Conservation (phyloP, 2,888 invertebrate species). For the Alcis repandata region DNA sequence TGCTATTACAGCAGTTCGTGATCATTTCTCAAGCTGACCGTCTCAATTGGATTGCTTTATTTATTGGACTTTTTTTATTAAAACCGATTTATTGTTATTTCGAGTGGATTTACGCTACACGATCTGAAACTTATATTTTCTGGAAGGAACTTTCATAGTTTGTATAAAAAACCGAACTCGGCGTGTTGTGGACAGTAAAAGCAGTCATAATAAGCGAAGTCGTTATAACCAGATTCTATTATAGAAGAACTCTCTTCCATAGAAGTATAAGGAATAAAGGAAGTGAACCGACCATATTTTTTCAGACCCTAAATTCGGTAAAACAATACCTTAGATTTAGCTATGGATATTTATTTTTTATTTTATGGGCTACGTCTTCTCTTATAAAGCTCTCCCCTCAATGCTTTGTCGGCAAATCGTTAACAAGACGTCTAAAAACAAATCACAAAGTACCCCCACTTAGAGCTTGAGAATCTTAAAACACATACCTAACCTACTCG, state of each 20-base stretch:
- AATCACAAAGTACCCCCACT: slow-evolving; percentile 28
- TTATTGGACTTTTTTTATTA: slow-evolving; percentile 38
- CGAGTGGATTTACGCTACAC: too few relatives aligned
- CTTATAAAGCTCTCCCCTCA: slow-evolving; percentile 1
- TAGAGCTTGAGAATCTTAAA: slow-evolving; percentile 33
- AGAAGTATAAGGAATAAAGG: too few relatives aligned
- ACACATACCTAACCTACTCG: slow-evolving; percentile 42
- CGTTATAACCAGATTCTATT: too few relatives aligned
- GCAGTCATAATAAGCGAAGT: too few relatives aligned
- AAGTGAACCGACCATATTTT: too few relatives aligned
- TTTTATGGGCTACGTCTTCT: background rate
- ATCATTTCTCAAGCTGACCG: slow-evolving; percentile 47
- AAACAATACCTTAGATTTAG: background rate
- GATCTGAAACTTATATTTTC: too few relatives aligned
- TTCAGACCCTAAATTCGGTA: background rate
- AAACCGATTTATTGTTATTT: background rate
- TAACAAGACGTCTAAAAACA: slow-evolving; percentile 23
- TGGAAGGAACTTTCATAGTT: too few relatives aligned
- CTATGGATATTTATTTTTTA: background rate
- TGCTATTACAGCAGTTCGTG: slow-evolving; percentile 54
- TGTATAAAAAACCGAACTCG: too few relatives aligned
- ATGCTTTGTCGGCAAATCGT: slow-evolving; percentile 32
- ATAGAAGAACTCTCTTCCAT: too few relatives aligned
- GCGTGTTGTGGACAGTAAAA: too few relatives aligned
- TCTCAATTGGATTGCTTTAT: slow-evolving; percentile 45